These are phyloP conservation scores for Lycocorax pyrrhopterus DNA, from an alignment of 2,113 vertebrate species.

Conservation along the genomic window DNA sequence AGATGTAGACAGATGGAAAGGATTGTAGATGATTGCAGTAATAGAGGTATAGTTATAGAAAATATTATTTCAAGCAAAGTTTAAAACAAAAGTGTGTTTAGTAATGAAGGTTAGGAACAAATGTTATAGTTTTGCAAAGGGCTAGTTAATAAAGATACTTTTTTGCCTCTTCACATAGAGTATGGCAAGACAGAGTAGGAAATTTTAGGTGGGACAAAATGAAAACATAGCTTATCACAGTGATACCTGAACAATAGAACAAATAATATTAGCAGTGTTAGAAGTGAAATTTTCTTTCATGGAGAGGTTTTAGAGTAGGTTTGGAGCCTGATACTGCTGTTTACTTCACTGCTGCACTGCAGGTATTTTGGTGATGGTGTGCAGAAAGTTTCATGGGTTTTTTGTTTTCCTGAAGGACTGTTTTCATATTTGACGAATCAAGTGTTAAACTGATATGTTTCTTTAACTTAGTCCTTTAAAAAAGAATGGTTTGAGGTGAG, in stretches of 20 bases:
- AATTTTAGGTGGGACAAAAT: background rate
- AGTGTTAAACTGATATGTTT: background rate
- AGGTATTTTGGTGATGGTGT: background rate
- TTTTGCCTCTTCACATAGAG: background rate
- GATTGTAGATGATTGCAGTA: background rate
- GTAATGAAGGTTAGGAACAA: background rate
- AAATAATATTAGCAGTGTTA: background rate
- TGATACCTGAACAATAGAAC: background rate
- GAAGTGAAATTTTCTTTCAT: background rate
- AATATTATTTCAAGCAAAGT: background rate
- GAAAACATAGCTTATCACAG: background rate
- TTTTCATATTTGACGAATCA: background rate
- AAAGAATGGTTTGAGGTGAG: background rate
- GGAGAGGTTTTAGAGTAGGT: background rate
- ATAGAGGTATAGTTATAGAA: background rate
- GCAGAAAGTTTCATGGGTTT: background rate
- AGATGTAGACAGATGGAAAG: background rate
- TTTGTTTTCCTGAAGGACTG: background rate
- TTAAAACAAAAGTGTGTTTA: background rate
- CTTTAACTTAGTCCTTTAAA: background rate
- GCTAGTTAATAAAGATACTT: background rate
- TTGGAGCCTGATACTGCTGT: background rate
- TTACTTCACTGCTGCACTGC: background rate
- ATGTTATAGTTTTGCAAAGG: background rate
- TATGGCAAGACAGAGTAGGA: background rate